phyloP scores from a whole-genome alignment of 2,797 vertebrate species.

The Leptoclinus maculatus region DNA sequence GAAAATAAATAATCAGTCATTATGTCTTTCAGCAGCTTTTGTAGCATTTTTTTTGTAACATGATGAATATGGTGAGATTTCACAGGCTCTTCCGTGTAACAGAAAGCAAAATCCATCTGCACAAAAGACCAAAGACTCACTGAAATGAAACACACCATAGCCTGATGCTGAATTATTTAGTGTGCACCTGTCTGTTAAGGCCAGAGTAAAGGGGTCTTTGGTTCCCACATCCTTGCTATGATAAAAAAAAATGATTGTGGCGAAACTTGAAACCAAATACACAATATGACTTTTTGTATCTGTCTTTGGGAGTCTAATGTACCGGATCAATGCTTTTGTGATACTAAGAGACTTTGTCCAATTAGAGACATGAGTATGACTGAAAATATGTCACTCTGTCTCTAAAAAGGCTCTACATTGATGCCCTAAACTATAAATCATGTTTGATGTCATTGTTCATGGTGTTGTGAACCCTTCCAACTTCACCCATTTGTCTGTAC shows the following conservation, averaged over 20 bases:
- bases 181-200: slow-evolving; percentile 20
- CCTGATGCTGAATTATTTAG: slow-evolving; percentile 51
- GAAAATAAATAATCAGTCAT: slow-evolving; percentile 11
- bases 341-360: slow-evolving; percentile 18
- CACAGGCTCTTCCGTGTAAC: slow-evolving; percentile 6
- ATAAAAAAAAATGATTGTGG: background rate
- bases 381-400: slow-evolving; percentile 22
- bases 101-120: slow-evolving; percentile 17
- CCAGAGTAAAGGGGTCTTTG: slow-evolving; percentile 35
- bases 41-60: slow-evolving; percentile 6
- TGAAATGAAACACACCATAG: slow-evolving; percentile 35
- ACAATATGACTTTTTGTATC: background rate
- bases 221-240: slow-evolving; percentile 10
- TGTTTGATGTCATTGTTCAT: slow-evolving; percentile 22
- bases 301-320: background rate
- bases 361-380: slow-evolving; percentile 19
- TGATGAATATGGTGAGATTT: slow-evolving; percentile 21
- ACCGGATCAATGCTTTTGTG: slow-evolving; percentile 5
- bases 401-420: slow-evolving; percentile 13
- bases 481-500: slow-evolving; percentile 18
- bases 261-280: slow-evolving; percentile 20
- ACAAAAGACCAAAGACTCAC: slow-evolving; percentile 12
- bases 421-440: slow-evolving; percentile 2
- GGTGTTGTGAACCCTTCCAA: slow-evolving; percentile 23
- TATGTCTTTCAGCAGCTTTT: slow-evolving; percentile 18